These are phyloP conservation scores for Ceyx margarethae DNA, from an alignment of 2,113 vertebrate genomes.

Conservation along the genomic window DNA sequence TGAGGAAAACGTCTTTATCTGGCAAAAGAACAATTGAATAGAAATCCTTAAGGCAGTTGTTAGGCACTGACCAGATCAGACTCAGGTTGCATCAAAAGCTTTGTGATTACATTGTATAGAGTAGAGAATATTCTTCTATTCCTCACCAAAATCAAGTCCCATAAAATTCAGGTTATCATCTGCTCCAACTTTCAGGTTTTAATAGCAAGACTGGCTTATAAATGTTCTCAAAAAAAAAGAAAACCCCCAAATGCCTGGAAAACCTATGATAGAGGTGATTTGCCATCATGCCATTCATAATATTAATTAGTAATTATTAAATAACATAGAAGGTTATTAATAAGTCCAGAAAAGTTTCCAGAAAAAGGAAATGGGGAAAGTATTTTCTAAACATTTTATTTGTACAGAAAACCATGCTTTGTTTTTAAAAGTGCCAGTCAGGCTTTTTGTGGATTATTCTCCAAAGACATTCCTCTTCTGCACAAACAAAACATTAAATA, in stretches of 20 bases:
- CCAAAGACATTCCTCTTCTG: neutral
- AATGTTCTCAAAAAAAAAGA: neutral
- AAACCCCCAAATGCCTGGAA: neutral
- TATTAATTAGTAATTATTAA: neutral
- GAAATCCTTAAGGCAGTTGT: neutral
- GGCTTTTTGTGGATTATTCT: neutral
- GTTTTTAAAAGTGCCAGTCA: neutral
- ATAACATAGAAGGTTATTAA: neutral
- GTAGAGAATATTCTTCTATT: neutral
- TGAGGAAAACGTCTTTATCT: neutral
- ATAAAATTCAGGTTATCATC: neutral
- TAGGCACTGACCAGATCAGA: neutral
- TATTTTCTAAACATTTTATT: neutral
- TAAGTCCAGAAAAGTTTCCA: neutral
- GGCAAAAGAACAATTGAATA: neutral
- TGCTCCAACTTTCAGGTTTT: neutral
- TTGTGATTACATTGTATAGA: neutral
- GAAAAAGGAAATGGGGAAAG: neutral
- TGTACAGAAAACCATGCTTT: accelerated
- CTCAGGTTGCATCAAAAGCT: neutral
- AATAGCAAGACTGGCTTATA: neutral
- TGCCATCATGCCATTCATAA: neutral
- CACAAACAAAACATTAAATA: neutral
- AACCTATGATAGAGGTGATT: neutral
- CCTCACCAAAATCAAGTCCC: neutral